These are phyloP conservation scores for Stenichneumon culpator DNA, from an alignment of 2,888 invertebrate genomes.

Conservation along the genomic window DNA sequence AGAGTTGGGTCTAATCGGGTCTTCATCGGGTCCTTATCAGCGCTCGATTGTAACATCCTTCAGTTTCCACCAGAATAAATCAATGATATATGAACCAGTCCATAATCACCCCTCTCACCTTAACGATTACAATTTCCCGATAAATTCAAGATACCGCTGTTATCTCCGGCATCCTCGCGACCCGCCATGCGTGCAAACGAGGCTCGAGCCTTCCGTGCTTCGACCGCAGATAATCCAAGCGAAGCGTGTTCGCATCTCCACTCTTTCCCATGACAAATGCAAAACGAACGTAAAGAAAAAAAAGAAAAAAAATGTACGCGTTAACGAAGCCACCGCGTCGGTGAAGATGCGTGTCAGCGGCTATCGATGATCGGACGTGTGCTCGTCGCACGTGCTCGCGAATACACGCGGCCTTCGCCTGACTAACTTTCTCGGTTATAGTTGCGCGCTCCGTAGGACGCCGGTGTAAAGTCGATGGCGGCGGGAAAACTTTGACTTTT, in stretches of 20 bases:
- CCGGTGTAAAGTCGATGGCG: background rate
- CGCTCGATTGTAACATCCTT: too few relatives aligned
- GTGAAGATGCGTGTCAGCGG: conserved; percentile 54
- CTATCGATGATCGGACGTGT: background rate
- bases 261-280: conserved; percentile 27
- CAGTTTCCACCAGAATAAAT: background rate
- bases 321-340: conserved; percentile 43
- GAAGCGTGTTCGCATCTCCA: conserved; percentile 8
- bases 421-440: conserved; percentile 2
- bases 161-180: conserved; percentile 23
- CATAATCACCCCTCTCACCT: background rate
- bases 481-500: background rate
- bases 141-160: background rate
- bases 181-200: conserved; percentile 1
- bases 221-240: background rate
- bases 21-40: too few relatives aligned
- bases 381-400: conserved; percentile 34
- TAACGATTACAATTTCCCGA: background rate
- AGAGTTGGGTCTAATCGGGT: too few relatives aligned
- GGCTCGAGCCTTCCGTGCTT: background rate
- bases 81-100: background rate
- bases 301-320: conserved; percentile 12
- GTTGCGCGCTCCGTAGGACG: background rate
- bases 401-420: conserved; percentile 9
- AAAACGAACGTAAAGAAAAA: conserved; percentile 44